Conservation (phyloP, 2,888 invertebrate genomes). For the Eudasyphora cyanicolor region DNA sequence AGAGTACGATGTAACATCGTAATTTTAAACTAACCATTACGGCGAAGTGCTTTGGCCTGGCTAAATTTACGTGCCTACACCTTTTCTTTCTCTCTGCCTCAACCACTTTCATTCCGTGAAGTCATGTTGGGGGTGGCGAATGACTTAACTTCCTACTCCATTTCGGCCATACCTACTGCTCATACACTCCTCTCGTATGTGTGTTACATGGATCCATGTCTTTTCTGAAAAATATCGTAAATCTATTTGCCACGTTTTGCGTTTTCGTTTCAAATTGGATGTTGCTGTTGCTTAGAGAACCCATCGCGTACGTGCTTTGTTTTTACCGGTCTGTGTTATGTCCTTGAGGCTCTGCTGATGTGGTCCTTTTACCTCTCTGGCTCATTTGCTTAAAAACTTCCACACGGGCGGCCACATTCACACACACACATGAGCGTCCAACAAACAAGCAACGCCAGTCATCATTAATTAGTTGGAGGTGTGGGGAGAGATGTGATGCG, state of each 20-base stretch:
- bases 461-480: background rate
- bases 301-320: constrained; percentile 26
- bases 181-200: background rate
- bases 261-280: background rate
- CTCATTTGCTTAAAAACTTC: background rate
- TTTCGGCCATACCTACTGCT: background rate
- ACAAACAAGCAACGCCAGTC: too few relatives aligned
- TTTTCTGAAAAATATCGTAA: constrained; percentile 11
- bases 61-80: background rate
- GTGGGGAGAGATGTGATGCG: too few relatives aligned
- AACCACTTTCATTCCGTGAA: background rate
- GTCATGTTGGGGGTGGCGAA: background rate
- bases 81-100: background rate
- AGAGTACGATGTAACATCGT: background rate
- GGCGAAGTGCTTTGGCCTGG: background rate
- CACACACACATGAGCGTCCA: background rate
- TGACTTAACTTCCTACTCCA: too few relatives aligned
- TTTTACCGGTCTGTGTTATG: background rate
- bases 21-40: constrained; percentile 26
- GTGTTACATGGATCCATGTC: background rate
- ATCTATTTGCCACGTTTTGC: constrained; percentile 13
- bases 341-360: background rate
- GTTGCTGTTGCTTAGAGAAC: background rate
- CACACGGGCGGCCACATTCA: background rate
- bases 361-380: background rate